Evolutionary conservation across 37 sponge, comb jelly and placozoan genomes (phyloP), one percentile per base, ranked within the genome.

Genomic region (Haliclona indistincta): DNA sequence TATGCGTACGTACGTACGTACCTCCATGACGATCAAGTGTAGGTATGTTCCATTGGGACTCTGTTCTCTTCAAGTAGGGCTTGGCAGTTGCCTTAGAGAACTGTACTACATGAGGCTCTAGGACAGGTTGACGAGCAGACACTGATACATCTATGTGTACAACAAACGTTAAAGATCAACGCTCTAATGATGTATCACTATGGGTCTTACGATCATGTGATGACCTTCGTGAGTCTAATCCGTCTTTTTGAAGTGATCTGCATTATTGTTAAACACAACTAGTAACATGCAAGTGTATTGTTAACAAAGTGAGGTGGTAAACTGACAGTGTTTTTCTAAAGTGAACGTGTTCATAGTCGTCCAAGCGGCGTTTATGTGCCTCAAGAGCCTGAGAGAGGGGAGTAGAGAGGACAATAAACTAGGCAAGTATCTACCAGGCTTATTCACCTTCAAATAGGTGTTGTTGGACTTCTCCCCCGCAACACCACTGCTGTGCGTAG

Each of bases 281-380:
- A 10, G 30, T 23, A 60, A 22, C 26, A 29, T n/a, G n/a, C n/a
- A n/a, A n/a, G 49, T 17, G 49, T 47, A 8, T 47, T 17, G 49
- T 17, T 47, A 47, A 47, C 13, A 47, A 47, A 47, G 13, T 47
- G 13, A 17, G 26, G 26, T 22, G 7, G n/a, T n/a, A n/a, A n/a
- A 63, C 73, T 73, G 22, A 73, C 75, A 64, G 33, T 44, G 70
- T 83, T 61, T 62, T 77, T 53, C 86, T 78, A 44, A 85, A 85
- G 79, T 85, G 86, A 13, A 85, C 74, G n/a, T 72, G 58, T 33
- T 85, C 79, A 61, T 85, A 85, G 60, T 78, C 80, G 20, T 61
- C 74, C 25, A 85, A 55, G 11, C 43, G 70, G 19, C 62, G 40
- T 55, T 53, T 78, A 22, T 85, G 79, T 29, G 40, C 63, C 43